phyloP scores from a whole-genome alignment of 2,797 vertebrate genomes.

The Chrysolophus pictus region DNA sequence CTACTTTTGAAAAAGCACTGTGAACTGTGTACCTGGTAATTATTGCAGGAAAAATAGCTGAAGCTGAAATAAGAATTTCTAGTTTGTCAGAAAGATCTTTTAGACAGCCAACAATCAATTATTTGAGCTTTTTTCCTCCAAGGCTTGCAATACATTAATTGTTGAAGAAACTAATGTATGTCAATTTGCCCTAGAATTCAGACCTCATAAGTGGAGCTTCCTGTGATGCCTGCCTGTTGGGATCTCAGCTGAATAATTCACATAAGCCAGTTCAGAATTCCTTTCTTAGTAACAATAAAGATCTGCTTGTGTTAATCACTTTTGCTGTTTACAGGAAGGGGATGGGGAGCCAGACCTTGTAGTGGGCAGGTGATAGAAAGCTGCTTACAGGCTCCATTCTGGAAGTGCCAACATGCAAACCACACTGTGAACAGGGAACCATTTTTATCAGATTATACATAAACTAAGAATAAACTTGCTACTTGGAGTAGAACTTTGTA shows the following conservation, averaged over 20 bases:
- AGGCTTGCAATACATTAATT: neutral
- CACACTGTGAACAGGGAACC: neutral
- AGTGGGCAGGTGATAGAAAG: neutral
- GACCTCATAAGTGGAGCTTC: neutral
- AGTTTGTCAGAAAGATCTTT: neutral
- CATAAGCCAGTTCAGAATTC: neutral
- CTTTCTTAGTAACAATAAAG: neutral
- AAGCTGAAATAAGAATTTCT: neutral
- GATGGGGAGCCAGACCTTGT: neutral
- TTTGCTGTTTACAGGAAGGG: neutral
- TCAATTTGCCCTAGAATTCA: neutral
- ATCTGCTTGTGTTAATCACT: rapidly evolving
- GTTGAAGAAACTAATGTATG: neutral
- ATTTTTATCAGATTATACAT: neutral
- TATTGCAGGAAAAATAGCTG: neutral
- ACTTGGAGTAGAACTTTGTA: neutral
- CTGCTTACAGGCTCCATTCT: neutral
- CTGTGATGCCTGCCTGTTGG: neutral
- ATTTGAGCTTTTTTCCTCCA: neutral
- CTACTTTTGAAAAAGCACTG: neutral
- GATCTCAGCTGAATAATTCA: neutral
- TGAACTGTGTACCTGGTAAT: neutral
- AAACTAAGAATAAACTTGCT: neutral
- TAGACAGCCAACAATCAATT: neutral
- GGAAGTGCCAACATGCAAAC: neutral